Evolutionary conservation across 2,888 invertebrate genomes (phyloP), one percentile per base, ranked within the genome.

Genomic region (Phlogophora meticulosa): DNA sequence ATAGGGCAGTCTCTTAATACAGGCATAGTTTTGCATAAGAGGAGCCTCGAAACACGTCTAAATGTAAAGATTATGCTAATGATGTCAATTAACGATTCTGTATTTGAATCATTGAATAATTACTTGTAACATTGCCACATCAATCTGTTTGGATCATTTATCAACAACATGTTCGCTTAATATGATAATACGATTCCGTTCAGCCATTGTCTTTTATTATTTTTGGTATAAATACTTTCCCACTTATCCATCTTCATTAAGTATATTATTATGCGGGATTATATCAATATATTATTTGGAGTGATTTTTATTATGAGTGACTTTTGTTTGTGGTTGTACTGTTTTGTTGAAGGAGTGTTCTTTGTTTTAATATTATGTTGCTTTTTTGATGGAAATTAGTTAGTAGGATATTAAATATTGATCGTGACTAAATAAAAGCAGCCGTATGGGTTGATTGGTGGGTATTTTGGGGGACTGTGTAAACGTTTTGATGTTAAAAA

Each of bases 211-310:
- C 52, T 74, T 78, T 83, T 83, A 76, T 74, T 74, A 70, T 78
- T 80, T 67, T 68, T 65, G 62, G 38, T 58, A 81, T 72, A 78
- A 76, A 72, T 70, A 60, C 48, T 61, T 71, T 45, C 52, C 40
- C 49, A 51, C 49, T 71, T 78, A 82, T 83, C 81, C 64, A 71
- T 78, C 78, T 83, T 82, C 83, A 81, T 82, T 71, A n/a, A n/a
- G n/a, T n/a, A 76, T 63, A 71, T 69, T 59, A 72, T 65, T 83
- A 71, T 83, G 72, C 72, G 49, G 69, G 61, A 58, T 74, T 71
- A 68, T 83, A 81, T 67, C 78, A 80, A 82, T 73, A 78, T 69
- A 80, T 78, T 81, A 78, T 73, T 75, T 36, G 60, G 66, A 80
- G 71, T 62, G 65, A 72, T 60, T 58, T 73, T 82, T 69, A 65